phyloP scores from a whole-genome alignment of 2,113 vertebrate genomes.

The Spilogale gracilis region DNA sequence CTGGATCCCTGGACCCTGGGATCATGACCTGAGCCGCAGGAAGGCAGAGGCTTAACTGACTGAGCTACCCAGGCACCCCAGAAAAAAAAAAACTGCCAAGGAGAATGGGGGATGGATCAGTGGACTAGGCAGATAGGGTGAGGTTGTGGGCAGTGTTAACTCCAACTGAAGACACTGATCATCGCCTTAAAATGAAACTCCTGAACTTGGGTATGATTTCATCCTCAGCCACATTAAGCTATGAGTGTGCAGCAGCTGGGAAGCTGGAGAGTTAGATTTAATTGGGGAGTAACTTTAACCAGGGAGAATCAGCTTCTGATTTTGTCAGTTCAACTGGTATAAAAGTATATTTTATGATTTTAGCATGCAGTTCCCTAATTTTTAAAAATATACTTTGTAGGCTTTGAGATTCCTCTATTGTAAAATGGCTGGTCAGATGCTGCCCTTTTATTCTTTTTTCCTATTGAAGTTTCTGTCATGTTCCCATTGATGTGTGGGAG shows the following conservation, averaged over 20 bases:
- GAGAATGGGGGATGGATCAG: not conserved
- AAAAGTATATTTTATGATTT: slow-evolving; percentile 12
- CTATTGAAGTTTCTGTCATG: not conserved
- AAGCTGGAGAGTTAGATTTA: not conserved
- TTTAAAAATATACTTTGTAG: not conserved
- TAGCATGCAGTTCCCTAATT: not conserved
- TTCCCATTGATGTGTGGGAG: not conserved
- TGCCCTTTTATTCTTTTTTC: not conserved
- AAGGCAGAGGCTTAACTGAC: not conserved
- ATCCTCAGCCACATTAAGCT: not conserved
- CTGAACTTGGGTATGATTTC: not conserved
- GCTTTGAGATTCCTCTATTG: not conserved
- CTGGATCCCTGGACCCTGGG: not conserved
- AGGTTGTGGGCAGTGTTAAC: not conserved
- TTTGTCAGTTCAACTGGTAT: not conserved
- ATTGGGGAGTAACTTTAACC: not conserved
- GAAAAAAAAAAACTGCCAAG: not conserved
- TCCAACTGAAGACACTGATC: not conserved
- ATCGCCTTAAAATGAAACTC: not conserved
- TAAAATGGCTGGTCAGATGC: not conserved
- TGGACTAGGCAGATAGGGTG: not conserved
- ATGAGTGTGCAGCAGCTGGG: not conserved
- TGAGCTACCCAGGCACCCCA: not conserved
- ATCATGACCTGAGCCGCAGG: not conserved
- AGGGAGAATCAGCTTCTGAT: not conserved